These are phyloP conservation scores for Temnothorax nylanderi DNA, from an alignment of 1,140 invertebrate genomes.

Conservation along the genomic window DNA sequence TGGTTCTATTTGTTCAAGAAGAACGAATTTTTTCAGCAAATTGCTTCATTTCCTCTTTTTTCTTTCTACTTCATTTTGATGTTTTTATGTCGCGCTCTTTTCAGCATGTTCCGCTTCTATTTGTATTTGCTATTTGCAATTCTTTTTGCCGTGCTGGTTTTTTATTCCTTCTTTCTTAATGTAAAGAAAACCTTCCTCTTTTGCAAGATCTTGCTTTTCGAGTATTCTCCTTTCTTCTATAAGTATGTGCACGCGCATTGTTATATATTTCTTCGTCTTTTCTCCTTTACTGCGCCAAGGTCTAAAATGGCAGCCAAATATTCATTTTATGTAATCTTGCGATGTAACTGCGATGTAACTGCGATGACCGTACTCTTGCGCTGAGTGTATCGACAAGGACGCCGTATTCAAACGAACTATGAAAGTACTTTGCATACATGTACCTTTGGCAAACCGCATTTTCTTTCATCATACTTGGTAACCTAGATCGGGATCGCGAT, in stretches of 20 bases:
- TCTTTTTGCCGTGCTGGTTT: background rate
- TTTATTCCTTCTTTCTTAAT: constrained; percentile 6
- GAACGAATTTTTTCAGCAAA: background rate
- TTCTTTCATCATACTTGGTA: constrained; percentile 34
- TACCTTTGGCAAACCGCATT: constrained; percentile 16
- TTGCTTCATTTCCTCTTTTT: background rate
- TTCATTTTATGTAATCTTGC: constrained; percentile 76
- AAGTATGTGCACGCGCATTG: background rate
- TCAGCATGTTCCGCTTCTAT: constrained; percentile 3
- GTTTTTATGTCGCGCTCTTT: background rate
- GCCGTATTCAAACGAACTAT: background rate
- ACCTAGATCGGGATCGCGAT: constrained; percentile 3
- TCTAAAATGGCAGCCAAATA: constrained; percentile 74
- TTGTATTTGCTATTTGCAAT: background rate
- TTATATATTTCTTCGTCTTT: constrained; percentile 24
- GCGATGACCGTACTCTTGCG: constrained; percentile 48
- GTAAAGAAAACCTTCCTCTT: background rate
- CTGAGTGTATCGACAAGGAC: constrained; percentile 27
- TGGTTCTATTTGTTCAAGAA: background rate
- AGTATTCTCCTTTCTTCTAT: background rate
- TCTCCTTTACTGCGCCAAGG: constrained; percentile 48
- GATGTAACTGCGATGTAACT: constrained; percentile 75
- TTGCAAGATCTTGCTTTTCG: background rate
- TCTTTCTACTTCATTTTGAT: background rate
- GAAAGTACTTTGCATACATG: constrained; percentile 11